These are phyloP conservation scores for Rhopalosiphum maidis DNA, from an alignment of 1,140 invertebrate genomes.

Conservation along the genomic window DNA sequence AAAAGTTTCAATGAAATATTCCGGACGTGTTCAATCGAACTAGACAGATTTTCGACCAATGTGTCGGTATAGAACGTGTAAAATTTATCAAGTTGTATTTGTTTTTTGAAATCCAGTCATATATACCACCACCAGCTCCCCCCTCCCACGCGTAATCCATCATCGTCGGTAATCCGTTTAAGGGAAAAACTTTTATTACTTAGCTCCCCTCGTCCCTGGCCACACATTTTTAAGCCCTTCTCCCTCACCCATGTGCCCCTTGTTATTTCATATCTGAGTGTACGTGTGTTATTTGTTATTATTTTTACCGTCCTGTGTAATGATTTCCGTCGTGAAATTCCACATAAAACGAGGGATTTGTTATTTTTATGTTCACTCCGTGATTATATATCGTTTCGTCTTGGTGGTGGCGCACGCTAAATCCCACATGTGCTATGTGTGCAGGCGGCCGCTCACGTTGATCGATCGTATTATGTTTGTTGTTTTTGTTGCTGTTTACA, in stretches of 20 bases:
- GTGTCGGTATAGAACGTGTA: conserved; percentile 36
- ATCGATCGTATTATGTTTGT: conserved; percentile 41
- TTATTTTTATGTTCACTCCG: conserved; percentile 50
- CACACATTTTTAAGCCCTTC: conserved; percentile 45
- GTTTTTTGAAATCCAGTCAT: conserved; percentile 44
- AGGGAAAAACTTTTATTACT: conserved; percentile 57
- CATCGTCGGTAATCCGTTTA: conserved; percentile 55
- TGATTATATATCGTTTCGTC: conserved; percentile 55
- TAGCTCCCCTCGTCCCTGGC: background rate
- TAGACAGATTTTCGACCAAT: conserved; percentile 42
- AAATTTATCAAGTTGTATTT: conserved; percentile 54
- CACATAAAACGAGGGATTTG: conserved; percentile 52
- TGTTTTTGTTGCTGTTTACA: conserved; percentile 24
- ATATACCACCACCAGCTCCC: background rate
- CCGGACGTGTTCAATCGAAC: conserved; percentile 37
- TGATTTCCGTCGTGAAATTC: conserved; percentile 36
- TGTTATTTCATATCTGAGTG: conserved; percentile 36
- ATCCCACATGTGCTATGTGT: conserved; percentile 24
- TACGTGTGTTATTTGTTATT: conserved; percentile 53
- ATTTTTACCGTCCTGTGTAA: conserved; percentile 48
- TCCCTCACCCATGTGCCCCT: background rate
- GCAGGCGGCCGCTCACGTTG: background rate
- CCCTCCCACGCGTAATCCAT: conserved; percentile 39
- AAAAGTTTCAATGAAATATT: conserved; percentile 52
- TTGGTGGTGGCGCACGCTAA: conserved; percentile 30